These are phyloP conservation scores for Scortum barcoo DNA, from an alignment of 2,113 vertebrate genomes.

Conservation along the genomic window DNA sequence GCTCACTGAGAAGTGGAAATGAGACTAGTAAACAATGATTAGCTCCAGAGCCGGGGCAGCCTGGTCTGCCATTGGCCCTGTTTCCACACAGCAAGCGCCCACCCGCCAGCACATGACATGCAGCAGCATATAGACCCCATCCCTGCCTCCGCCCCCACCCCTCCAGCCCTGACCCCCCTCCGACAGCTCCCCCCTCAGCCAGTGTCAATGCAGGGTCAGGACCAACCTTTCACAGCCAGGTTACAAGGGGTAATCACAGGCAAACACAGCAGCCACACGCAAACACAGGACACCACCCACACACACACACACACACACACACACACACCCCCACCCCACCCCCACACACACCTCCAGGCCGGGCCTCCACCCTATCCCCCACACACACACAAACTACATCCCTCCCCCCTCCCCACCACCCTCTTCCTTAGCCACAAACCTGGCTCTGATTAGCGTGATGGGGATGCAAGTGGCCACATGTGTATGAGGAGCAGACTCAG, in stretches of 20 bases:
- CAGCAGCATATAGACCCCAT: slow-evolving; percentile 46
- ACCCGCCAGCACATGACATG: slow-evolving; percentile 73
- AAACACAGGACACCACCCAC: slow-evolving; percentile 74
- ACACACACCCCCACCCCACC: background rate
- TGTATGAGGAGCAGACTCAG: slow-evolving; percentile 66
- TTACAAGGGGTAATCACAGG: slow-evolving; percentile 83
- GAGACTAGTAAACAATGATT: slow-evolving; percentile 90
- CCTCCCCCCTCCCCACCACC: slow-evolving; percentile 31
- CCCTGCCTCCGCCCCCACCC: slow-evolving; percentile 1
- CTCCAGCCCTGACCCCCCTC: background rate
- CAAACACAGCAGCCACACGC: slow-evolving; percentile 87
- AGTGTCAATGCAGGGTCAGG: slow-evolving; percentile 84
- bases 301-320: slow-evolving; percentile 64
- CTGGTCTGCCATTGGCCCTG: slow-evolving; percentile 79
- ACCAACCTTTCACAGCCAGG: slow-evolving; percentile 86
- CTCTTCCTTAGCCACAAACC: slow-evolving; percentile 75
- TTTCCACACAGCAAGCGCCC: slow-evolving; percentile 70
- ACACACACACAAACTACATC: slow-evolving; percentile 53
- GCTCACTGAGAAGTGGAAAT: slow-evolving; percentile 89
- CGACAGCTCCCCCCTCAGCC: slow-evolving; percentile 32
- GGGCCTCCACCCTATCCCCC: slow-evolving; percentile 23
- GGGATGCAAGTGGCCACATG: slow-evolving; percentile 80
- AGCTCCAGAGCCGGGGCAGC: slow-evolving; percentile 84
- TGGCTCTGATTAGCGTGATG: slow-evolving; percentile 86
- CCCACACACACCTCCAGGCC: slow-evolving; percentile 30